Conservation (phyloP, 2,113 vertebrate species). For the Puffinus mauretanicus region DNA sequence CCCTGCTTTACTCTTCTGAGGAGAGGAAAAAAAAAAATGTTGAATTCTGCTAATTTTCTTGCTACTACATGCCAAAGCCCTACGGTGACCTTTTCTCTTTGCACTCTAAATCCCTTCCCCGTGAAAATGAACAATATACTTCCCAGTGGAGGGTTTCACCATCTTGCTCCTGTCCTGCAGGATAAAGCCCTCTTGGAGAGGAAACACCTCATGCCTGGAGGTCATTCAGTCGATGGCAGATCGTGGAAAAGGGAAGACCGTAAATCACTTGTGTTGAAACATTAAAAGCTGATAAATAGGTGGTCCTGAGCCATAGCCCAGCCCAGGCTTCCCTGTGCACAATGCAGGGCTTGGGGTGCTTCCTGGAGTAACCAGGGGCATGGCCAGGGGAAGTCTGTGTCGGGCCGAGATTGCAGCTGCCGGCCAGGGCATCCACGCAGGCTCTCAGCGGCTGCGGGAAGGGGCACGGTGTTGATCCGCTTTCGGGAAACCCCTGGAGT, state of each 20-base stretch:
- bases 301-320: not conserved
- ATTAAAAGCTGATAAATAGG: conserved; percentile 10
- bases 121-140: not conserved
- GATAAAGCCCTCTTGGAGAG: conserved; percentile 21
- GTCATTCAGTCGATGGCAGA: not conserved
- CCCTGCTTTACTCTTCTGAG: not conserved
- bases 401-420: not conserved
- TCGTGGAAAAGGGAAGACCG: not conserved
- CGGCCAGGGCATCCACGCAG: accelerated
- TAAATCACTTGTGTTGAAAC: conserved; percentile 17
- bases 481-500: not conserved
- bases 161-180: not conserved
- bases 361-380: not conserved
- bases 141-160: not conserved
- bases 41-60: not conserved
- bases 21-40: not conserved
- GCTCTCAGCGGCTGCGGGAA: not conserved
- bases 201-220: not conserved
- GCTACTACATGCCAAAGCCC: not conserved
- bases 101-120: not conserved
- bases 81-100: not conserved
- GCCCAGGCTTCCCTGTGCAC: not conserved
- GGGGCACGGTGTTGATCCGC: accelerated
- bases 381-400: not conserved
- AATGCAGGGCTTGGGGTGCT: not conserved